A percentile compares a stretch with the other conserved stretches of the same genome.
These are phyloP conservation scores for Bergia sp. DNA, from an alignment of 92 coral and sea anemone species.

Conservation along the genomic window DNA sequence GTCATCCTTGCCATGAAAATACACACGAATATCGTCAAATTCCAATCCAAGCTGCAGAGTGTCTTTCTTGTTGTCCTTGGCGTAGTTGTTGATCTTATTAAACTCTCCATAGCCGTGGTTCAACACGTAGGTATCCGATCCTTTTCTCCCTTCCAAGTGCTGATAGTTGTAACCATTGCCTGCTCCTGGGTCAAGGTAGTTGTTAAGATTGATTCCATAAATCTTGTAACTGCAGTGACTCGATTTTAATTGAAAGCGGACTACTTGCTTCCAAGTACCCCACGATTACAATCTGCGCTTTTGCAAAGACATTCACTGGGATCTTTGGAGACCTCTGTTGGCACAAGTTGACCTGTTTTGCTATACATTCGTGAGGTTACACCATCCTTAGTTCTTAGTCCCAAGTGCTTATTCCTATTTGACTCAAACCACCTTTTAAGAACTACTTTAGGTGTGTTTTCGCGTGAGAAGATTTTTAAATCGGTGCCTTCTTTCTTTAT, in stretches of 20 bases:
- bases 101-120: constrained; percentile 55
- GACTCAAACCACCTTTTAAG: constrained; percentile 43
- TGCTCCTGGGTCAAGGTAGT: constrained; percentile 70
- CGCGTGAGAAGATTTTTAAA: background rate
- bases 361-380: constrained; percentile 32
- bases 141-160: constrained; percentile 45
- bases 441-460: background rate
- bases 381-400: constrained; percentile 56
- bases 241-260: constrained; percentile 29
- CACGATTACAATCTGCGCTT: background rate
- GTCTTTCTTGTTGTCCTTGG: constrained; percentile 47
- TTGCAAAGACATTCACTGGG: background rate
- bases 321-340: constrained; percentile 60
- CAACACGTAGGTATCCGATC: constrained; percentile 64
- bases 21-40: constrained; percentile 43
- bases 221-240: constrained; percentile 67
- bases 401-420: constrained; percentile 27
- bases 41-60: constrained; percentile 54
- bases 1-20: constrained; percentile 43
- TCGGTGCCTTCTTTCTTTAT: background rate
- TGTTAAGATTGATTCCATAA: constrained; percentile 54
- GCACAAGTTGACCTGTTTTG: constrained; percentile 20
- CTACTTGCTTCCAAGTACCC: background rate
- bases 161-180: constrained; percentile 59
- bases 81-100: constrained; percentile 46